Evolutionary conservation across 2,888 invertebrate genomes (phyloP).

Genomic region (Aporophyla lueneburgensis): DNA sequence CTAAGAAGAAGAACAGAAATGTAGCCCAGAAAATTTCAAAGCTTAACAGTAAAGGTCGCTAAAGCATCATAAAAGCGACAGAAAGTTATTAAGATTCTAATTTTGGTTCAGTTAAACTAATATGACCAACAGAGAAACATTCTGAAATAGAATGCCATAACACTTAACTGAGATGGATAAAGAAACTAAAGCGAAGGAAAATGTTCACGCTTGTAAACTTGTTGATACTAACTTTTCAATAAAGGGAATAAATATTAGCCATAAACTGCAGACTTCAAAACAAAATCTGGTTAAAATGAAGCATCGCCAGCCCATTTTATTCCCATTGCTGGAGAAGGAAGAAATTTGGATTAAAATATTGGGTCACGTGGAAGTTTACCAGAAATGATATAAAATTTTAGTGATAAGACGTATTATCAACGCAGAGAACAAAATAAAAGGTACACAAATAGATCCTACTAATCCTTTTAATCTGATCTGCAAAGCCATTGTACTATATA

Average conservation of each 20-base stretch:
- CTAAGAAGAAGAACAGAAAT: too few relatives aligned
- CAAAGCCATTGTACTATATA: neutral
- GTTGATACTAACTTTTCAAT: conserved; percentile 41
- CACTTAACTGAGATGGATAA: conserved; percentile 37
- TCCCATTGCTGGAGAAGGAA: too few relatives aligned
- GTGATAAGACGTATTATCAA: neutral
- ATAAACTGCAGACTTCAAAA: neutral
- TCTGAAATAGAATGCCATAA: conserved; percentile 51
- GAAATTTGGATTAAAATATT: neutral
- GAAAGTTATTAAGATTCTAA: conserved; percentile 54
- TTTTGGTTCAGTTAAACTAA: conserved; percentile 52
- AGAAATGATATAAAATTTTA: neutral
- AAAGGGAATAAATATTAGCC: neutral
- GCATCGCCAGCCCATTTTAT: too few relatives aligned
- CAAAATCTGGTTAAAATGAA: neutral
- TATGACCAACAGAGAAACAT: conserved; percentile 44
- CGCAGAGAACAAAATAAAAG: neutral
- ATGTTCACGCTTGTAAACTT: conserved; percentile 36
- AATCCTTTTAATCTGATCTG: neutral
- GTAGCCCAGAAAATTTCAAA: conserved; percentile 38
- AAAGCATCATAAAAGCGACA: conserved; percentile 42
- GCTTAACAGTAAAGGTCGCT: conserved; percentile 19
- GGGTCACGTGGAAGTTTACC: neutral
- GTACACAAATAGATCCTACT: neutral
- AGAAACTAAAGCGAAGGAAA: conserved; percentile 35